These are phyloP conservation scores for Dusona sp. DNA, from an alignment of 2,888 invertebrate genomes.

Conservation along the genomic window DNA sequence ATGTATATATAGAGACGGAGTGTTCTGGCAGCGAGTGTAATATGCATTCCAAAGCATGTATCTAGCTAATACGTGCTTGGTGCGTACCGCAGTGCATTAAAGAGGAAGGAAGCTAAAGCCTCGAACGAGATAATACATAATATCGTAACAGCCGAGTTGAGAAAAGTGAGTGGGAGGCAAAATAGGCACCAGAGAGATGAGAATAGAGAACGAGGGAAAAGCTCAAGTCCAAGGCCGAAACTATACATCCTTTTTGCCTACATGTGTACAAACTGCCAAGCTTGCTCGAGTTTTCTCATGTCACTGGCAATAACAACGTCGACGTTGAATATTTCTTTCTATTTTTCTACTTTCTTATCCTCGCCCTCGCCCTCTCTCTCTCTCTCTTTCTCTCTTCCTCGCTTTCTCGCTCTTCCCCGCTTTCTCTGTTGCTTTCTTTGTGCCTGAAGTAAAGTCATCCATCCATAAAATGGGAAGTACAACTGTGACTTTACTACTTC, in stretches of 20 bases:
- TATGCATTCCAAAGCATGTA: constrained; percentile 68
- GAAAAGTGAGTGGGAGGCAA: constrained; percentile 34
- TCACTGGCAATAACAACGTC: constrained; percentile 42
- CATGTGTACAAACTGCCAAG: constrained; percentile 16
- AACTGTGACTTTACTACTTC: constrained; percentile 22
- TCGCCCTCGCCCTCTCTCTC: neutral
- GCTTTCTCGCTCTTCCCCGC: neutral
- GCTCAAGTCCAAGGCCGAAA: constrained; percentile 65
- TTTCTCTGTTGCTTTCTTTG: neutral
- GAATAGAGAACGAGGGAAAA: constrained; percentile 24
- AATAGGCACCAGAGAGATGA: constrained; percentile 16
- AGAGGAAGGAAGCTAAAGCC: constrained; percentile 54
- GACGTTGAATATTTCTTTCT: constrained; percentile 12
- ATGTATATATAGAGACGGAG: neutral
- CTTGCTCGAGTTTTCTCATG: constrained; percentile 37
- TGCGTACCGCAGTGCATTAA: constrained; percentile 33
- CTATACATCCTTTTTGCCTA: constrained; percentile 41
- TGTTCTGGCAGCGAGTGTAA: constrained; percentile 51
- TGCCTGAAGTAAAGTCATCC: constrained; percentile 8
- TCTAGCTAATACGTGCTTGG: constrained; percentile 62
- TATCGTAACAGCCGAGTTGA: constrained; percentile 10
- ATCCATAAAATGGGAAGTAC: constrained; percentile 13
- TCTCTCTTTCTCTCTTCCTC: neutral
- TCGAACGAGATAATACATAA: constrained; percentile 29
- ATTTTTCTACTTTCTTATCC: neutral